These are phyloP conservation scores for Mystacornis crossleyi DNA, from an alignment of 2,113 vertebrate genomes.

Conservation along the genomic window DNA sequence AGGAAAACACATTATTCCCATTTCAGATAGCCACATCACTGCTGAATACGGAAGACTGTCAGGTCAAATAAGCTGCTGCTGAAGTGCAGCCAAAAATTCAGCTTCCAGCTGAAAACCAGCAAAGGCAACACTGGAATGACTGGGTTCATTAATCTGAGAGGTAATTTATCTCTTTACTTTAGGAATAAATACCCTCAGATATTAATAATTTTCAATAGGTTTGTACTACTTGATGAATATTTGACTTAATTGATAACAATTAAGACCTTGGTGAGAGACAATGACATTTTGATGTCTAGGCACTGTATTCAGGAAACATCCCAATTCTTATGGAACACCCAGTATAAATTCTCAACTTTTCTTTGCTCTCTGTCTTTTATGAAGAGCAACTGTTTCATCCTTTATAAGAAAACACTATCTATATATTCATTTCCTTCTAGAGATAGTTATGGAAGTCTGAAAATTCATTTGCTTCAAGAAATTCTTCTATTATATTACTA, in stretches of 20 bases:
- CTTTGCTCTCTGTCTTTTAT: neutral
- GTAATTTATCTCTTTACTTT: neutral
- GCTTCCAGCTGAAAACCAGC: neutral
- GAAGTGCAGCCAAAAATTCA: constrained; percentile 1
- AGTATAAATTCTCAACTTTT: neutral
- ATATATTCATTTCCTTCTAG: neutral
- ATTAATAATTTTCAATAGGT: neutral
- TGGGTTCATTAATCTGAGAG: neutral
- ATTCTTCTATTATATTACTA: neutral
- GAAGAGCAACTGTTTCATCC: neutral
- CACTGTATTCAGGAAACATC: neutral
- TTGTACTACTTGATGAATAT: neutral
- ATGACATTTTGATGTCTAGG: neutral
- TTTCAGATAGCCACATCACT: neutral
- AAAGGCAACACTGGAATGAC: neutral
- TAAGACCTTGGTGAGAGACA: neutral
- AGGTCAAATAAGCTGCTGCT: neutral
- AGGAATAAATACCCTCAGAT: neutral
- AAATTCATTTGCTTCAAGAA: constrained; percentile 23
- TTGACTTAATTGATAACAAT: neutral
- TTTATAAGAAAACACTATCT: neutral
- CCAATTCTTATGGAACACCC: neutral
- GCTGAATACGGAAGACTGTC: neutral
- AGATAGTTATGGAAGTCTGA: neutral
- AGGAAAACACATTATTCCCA: neutral